A percentile compares a stretch with the other conserved stretches of the same genome.
phyloP scores from a whole-genome alignment of 2,797 vertebrate genomes.

The Falco concolor region DNA sequence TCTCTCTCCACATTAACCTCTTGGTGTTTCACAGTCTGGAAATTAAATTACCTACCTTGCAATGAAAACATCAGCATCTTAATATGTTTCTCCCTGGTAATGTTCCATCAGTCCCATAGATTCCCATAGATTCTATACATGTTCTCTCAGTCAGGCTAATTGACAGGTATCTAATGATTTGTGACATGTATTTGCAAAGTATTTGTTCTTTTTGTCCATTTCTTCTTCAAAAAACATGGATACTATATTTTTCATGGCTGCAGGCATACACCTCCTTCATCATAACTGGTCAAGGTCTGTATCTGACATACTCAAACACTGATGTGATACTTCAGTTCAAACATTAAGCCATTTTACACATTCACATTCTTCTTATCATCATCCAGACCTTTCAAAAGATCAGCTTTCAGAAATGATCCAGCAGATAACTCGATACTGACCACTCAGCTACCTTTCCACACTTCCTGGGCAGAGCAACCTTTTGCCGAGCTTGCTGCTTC shows the following conservation, averaged over 20 bases:
- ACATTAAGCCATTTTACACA: not conserved
- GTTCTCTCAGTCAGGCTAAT: not conserved
- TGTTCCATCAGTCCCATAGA: not conserved
- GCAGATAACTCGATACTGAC: not conserved
- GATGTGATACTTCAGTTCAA: not conserved
- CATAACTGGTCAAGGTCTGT: not conserved
- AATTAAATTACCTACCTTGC: not conserved
- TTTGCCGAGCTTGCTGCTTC: not conserved
- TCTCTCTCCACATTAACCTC: not conserved
- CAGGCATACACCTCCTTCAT: not conserved
- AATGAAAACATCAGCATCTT: not conserved
- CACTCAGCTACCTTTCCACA: not conserved
- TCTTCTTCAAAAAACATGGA: not conserved
- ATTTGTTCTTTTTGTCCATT: not conserved
- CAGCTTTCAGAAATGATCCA: not conserved
- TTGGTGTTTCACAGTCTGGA: not conserved
- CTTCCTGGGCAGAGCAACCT: not conserved
- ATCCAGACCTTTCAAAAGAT: not conserved
- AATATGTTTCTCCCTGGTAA: not conserved
- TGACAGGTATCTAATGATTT: not conserved
- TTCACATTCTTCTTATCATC: not conserved
- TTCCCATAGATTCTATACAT: not conserved
- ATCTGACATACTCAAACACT: not conserved
- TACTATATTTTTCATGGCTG: not conserved
- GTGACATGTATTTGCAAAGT: not conserved